A percentile compares a stretch with the other conserved stretches of the same genome.
Conservation (phyloP, 2,888 invertebrate genomes). For the Nephrotoma guestfalica region DNA sequence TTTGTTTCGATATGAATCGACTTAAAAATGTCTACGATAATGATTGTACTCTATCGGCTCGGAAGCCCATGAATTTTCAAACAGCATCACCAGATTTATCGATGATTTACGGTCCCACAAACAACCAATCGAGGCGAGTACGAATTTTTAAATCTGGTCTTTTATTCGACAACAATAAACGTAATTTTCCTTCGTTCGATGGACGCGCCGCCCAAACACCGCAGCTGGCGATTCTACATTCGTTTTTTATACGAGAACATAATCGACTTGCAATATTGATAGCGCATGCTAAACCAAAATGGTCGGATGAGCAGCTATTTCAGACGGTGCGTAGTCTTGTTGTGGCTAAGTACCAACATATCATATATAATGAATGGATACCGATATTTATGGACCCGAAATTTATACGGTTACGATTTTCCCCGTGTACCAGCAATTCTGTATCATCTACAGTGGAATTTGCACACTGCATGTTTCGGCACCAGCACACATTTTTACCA, state of each 20-base stretch:
- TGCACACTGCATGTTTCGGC: constrained; percentile 60
- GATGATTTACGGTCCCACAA: neutral
- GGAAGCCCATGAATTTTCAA: constrained; percentile 32
- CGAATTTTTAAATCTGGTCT: neutral
- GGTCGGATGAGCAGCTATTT: constrained; percentile 41
- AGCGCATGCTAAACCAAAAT: constrained; percentile 37
- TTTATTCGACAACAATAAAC: neutral
- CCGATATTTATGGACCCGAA: constrained; percentile 35
- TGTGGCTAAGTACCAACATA: constrained; percentile 42
- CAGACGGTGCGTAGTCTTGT: constrained; percentile 40
- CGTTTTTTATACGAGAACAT: constrained; percentile 39
- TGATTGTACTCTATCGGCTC: constrained; percentile 40
- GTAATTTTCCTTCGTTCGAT: constrained; percentile 30
- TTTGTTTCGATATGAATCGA: neutral
- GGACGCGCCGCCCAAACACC: constrained; percentile 39
- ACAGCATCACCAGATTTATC: neutral
- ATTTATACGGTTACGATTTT: neutral
- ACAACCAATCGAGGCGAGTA: neutral
- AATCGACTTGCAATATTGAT: constrained; percentile 40
- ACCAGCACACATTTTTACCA: constrained; percentile 50
- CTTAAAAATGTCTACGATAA: constrained; percentile 18
- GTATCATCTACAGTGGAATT: constrained; percentile 46
- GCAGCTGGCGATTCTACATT: constrained; percentile 37
- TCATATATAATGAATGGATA: constrained; percentile 44
- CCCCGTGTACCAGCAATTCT: neutral